phyloP scores from a whole-genome alignment of 2,888 invertebrate genomes.

The Busseola fusca region DNA sequence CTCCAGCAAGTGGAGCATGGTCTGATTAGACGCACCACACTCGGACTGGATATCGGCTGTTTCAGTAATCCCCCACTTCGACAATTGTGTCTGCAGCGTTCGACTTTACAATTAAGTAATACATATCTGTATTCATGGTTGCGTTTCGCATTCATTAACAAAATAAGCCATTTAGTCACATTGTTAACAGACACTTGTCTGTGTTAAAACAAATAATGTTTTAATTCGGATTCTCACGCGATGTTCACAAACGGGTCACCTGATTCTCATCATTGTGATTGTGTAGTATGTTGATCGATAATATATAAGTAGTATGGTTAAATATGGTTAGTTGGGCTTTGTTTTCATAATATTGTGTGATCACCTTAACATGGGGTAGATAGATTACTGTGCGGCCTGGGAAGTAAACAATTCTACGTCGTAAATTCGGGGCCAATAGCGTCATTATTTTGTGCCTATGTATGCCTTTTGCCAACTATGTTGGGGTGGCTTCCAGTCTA shows the following conservation, averaged over 20 bases:
- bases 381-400: neutral
- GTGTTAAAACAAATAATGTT: conserved; percentile 59
- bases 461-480: neutral
- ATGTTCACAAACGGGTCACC: conserved; percentile 73
- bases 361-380: neutral
- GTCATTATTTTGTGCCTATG: neutral
- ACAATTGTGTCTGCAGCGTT: too few species aligned
- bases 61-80: too few species aligned
- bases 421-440: neutral
- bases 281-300: conserved; percentile 47
- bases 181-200: conserved; percentile 49
- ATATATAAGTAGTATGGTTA: conserved; percentile 40
- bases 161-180: conserved; percentile 17
- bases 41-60: too few species aligned
- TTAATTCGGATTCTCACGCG: conserved; percentile 65
- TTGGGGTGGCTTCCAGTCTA: too few species aligned
- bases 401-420: neutral
- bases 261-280: conserved; percentile 76
- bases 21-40: too few species aligned
- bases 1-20: too few species aligned
- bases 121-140: neutral
- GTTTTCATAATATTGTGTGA: conserved; percentile 38
- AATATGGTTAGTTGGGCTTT: conserved; percentile 13
- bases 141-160: conserved; percentile 12
- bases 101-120: neutral